phyloP scores from a whole-genome alignment of 2,888 invertebrate genomes.

The Eupelmus urozonus region DNA sequence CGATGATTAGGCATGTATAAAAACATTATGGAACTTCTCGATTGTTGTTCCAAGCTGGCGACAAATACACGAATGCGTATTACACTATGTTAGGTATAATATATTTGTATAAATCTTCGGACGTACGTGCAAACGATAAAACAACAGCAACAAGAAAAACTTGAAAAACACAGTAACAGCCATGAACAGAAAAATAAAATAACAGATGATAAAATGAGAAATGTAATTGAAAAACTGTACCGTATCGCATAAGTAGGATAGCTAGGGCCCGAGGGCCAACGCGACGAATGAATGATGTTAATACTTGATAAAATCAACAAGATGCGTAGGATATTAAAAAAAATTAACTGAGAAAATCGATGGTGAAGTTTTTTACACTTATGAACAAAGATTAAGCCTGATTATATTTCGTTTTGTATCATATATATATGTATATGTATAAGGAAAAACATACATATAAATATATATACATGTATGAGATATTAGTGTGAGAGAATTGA shows the following conservation, averaged over 20 bases:
- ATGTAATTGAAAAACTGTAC: conserved; percentile 64
- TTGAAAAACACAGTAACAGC: conserved; percentile 10
- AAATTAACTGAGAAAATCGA: conserved; percentile 60
- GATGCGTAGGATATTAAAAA: conserved; percentile 61
- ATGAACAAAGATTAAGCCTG: conserved; percentile 70
- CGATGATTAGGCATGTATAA: not conserved
- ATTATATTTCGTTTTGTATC: conserved; percentile 70
- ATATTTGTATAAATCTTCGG: conserved; percentile 35
- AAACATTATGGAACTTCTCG: conserved; percentile 18
- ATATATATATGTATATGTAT: conserved; percentile 64
- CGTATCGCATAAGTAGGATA: conserved; percentile 73
- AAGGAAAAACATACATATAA: conserved; percentile 60
- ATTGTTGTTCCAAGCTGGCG: not conserved
- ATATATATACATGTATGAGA: conserved; percentile 58
- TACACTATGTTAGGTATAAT: conserved; percentile 27
- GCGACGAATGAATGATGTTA: conserved; percentile 67
- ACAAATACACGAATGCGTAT: conserved; percentile 26
- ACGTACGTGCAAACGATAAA: conserved; percentile 33
- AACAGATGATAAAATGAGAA: not conserved
- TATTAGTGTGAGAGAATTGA: conserved; percentile 49
- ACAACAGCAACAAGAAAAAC: not conserved
- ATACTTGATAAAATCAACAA: conserved; percentile 64
- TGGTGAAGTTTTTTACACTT: conserved; percentile 74
- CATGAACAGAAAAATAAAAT: conserved; percentile 3
- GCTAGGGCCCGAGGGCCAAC: conserved; percentile 71